Base-by-base conservation (phyloP, 2,113 vertebrate species). In the Sceloporus tristichus region DNA sequence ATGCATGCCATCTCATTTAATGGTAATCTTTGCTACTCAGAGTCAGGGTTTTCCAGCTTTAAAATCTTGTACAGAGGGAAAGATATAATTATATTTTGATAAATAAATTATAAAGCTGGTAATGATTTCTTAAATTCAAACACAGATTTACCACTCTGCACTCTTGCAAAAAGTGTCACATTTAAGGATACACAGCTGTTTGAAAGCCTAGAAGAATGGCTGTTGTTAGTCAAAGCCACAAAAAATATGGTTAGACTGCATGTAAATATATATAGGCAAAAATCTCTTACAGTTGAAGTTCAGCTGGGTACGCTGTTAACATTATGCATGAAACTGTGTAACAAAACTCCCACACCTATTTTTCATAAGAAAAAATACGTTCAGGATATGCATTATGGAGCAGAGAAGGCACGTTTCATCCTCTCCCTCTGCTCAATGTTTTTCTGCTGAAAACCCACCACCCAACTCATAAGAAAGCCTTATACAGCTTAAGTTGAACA, bases 191-290 rank as follows among this genome's bases (percentile, higher is more conserved):
- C 74, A 74, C 62, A 25, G 14, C 1, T 18, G 62, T 21, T 75
- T 3, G 23, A 53, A 90, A 80, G 23, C 25, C 27, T 23, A 59
- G 18, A 8, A 0, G 29, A 11, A 78, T 85, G 9, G 85, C 18
- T 74, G 87, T 85, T 4, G 74, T 4, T 9, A 79, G 10, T 59
- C 68, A 79, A 78, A 93, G 68, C 34, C 0, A 79, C 16, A 23
- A 21, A 38, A 85, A 62, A 21, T 79, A 87, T 53, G 8, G 86
- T 59, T 78, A 87, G 38, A 71, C 83, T 89, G 77, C 90, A 87
- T 0, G 1, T 16, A 66, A 53, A 79, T 70, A 70, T 54, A 82
- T 19, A 9, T 74, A 9, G 54, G 81, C 38, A 3, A 62, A n/a
- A 74, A 62, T 3, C 6, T 7, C n/a, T 27, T 79, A 29, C 77